Evolutionary conservation across 2,113 vertebrate genomes (phyloP).

Genomic region (Opisthocomus hoazin): DNA sequence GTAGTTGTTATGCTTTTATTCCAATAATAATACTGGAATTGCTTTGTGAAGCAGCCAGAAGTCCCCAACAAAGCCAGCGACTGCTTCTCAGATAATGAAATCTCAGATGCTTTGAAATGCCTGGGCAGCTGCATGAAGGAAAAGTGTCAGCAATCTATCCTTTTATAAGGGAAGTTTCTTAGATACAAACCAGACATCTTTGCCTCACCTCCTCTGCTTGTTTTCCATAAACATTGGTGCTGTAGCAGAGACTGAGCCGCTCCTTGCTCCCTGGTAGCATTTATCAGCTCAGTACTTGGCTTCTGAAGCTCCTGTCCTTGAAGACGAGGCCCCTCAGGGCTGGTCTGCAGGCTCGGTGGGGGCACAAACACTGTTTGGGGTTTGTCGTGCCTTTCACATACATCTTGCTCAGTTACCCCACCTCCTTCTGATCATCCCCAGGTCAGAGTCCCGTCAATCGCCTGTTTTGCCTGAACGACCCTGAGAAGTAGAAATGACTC

Average conservation of each 20-base stretch:
- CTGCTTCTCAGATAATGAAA: not conserved
- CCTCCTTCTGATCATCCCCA: not conserved
- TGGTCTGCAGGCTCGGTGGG: not conserved
- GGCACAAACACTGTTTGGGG: accelerated
- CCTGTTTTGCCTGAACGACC: not conserved
- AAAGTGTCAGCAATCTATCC: not conserved
- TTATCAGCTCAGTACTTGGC: not conserved
- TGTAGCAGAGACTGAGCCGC: not conserved
- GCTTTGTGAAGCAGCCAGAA: conserved; percentile 12
- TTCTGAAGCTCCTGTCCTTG: not conserved
- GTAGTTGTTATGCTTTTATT: conserved; percentile 10
- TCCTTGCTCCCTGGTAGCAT: not conserved
- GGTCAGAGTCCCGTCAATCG: not conserved
- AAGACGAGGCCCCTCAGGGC: not conserved
- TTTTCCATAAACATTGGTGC: not conserved
- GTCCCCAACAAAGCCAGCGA: not conserved
- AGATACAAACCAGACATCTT: not conserved
- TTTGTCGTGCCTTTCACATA: not conserved
- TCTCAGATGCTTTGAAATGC: not conserved
- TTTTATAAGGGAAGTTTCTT: not conserved
- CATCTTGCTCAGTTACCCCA: not conserved
- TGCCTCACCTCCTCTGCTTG: not conserved
- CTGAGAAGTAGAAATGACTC: not conserved
- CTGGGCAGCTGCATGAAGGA: not conserved
- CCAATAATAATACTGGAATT: not conserved